Conservation (phyloP, 2,797 vertebrate species). For the Alcedo quadribrachys region DNA sequence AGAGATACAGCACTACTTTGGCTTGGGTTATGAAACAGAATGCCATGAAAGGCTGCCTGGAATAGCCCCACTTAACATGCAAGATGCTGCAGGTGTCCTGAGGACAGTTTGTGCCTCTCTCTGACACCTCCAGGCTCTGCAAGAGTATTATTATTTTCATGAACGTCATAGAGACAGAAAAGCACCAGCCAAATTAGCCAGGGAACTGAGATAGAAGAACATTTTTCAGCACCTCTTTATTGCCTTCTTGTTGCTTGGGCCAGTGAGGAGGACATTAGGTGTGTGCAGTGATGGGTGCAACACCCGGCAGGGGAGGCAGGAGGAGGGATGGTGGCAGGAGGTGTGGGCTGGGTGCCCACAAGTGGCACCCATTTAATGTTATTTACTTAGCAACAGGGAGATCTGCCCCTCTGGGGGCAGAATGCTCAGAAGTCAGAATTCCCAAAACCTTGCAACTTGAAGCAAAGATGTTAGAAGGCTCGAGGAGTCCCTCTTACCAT, state of each 20-base stretch:
- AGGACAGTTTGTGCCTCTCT: background rate
- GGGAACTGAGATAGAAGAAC: background rate
- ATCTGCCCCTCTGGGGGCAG: background rate
- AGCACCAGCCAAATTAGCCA: background rate
- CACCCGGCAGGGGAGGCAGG: background rate
- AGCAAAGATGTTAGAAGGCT: background rate
- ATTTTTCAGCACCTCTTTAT: background rate
- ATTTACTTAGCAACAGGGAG: background rate
- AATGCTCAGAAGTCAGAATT: background rate
- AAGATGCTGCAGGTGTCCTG: background rate
- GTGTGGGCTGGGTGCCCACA: background rate
- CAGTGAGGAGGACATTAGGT: background rate
- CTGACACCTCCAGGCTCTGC: background rate
- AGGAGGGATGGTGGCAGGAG: background rate
- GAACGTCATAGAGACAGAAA: background rate
- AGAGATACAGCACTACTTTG: background rate
- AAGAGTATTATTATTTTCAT: background rate
- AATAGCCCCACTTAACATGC: background rate
- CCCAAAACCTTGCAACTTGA: background rate
- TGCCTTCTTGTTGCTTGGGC: background rate
- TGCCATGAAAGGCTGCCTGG: background rate
- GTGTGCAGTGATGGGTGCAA: rapidly evolving
- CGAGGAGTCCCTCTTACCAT: background rate
- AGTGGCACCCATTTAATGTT: background rate
- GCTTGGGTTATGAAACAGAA: background rate